Evolutionary conservation across 1,140 invertebrate species (phyloP), one percentile per base, ranked within the genome.

Genomic region (Augochlora pura): DNA sequence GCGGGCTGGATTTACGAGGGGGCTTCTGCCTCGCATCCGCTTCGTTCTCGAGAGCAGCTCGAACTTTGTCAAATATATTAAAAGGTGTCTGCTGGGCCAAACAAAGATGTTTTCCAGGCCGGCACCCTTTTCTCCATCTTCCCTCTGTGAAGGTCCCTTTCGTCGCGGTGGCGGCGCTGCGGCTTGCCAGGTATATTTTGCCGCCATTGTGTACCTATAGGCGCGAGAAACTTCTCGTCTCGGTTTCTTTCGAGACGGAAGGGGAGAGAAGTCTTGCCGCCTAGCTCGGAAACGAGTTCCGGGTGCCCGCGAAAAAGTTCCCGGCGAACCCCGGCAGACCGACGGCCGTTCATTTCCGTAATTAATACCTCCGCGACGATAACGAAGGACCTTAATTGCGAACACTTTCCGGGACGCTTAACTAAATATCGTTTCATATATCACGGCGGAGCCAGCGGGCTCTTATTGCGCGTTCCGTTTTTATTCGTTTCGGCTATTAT

Each of bases 21-120:
- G 25, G 32, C 25, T 32, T 32, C 32, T 32, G 16, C 70, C 49
- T 80, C 83, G 72, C 70, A 73, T 85, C 65, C 57, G 63, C 78
- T 32, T 32, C 32, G 59, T 74, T 81, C 64, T 77, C 70, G 74
- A 81, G 81, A 85, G 74, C 84, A 32, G 32, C 42, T 76, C 82
- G 80, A 85, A 85, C 82, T 85, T 85, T 85, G 83, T 84, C 84
- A 84, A 85, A 85, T 85, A 85, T 85, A 85, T 85, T 85, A 85
- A 85, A 85, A 84, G 82, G 68, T 78, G 82, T 84, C 83, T 74
- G 42, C 69, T 74, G 39, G n/a, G 32, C 72, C 73, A 82, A 59
- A 84, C 83, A 84, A 85, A 85, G 83, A 85, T 85, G 82, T 80
- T 84, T 77, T 39, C 68, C 67, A 27, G 49, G 23, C 54, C 74